Percentiles rank a stretch among this genome's conserved stretches.
These are phyloP conservation scores for Euthynnus affinis DNA, from an alignment of 2,797 vertebrate genomes.

Conservation along the genomic window DNA sequence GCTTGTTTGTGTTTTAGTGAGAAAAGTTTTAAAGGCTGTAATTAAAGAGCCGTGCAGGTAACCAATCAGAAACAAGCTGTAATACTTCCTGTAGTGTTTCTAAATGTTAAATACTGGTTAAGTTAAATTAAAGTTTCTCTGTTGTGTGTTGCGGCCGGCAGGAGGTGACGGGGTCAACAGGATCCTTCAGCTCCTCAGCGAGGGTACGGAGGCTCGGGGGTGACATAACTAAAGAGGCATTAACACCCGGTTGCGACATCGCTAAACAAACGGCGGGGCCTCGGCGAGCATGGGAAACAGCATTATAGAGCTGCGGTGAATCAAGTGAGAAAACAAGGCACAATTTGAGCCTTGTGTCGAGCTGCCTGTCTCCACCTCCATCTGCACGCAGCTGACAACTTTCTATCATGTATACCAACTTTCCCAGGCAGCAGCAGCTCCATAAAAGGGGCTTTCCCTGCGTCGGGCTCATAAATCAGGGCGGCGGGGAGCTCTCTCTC, in stretches of 20 bases:
- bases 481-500: slow-evolving; percentile 32
- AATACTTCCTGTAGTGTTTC: too few relatives aligned
- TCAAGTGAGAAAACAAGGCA: slow-evolving; percentile 66
- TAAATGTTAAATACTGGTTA: too few relatives aligned
- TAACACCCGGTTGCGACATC: slow-evolving; percentile 77
- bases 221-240: slow-evolving; percentile 85
- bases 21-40: too few relatives aligned
- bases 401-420: slow-evolving; percentile 79
- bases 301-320: slow-evolving; percentile 75
- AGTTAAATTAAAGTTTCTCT: too few relatives aligned
- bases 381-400: slow-evolving; percentile 77
- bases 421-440: slow-evolving; percentile 79
- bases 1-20: too few relatives aligned
- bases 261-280: slow-evolving; percentile 76
- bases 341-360: slow-evolving; percentile 79
- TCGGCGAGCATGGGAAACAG: slow-evolving; percentile 81
- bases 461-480: slow-evolving; percentile 69
- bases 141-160: too few relatives aligned
- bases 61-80: too few relatives aligned
- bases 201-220: slow-evolving; percentile 54
- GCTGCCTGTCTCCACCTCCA: slow-evolving; percentile 43
- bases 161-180: slow-evolving; percentile 46
- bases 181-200: not conserved
- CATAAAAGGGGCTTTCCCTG: slow-evolving; percentile 66
- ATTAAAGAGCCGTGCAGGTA: too few relatives aligned